phyloP scores from a whole-genome alignment of 2,113 vertebrate genomes.

The Chloropsis hardwickii region DNA sequence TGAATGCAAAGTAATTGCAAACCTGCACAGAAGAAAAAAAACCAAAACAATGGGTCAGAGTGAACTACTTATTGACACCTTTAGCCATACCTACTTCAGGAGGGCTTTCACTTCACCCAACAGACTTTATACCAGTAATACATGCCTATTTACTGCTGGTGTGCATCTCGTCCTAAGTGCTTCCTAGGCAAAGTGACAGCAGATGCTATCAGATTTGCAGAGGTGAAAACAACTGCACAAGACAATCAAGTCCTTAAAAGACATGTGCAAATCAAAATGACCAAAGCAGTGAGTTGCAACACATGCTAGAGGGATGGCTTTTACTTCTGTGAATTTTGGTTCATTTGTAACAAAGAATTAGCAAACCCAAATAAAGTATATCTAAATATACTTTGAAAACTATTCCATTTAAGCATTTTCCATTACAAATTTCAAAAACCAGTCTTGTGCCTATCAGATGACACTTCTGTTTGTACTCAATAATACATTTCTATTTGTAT shows the following conservation, averaged over 20 bases:
- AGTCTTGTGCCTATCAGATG: neutral
- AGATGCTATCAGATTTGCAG: neutral
- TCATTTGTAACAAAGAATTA: neutral
- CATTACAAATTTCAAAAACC: neutral
- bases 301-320: neutral
- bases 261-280: neutral
- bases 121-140: neutral
- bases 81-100: neutral
- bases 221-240: neutral
- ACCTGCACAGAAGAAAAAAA: neutral
- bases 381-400: neutral
- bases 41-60: rapidly evolving
- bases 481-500: neutral
- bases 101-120: neutral
- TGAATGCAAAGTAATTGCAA: neutral
- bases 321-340: neutral
- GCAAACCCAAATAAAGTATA: neutral
- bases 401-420: neutral
- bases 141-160: neutral
- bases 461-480: neutral
- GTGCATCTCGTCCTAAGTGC: neutral
- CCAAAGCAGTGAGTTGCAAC: neutral
- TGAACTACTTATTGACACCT: neutral
- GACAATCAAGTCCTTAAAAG: neutral
- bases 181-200: neutral